These are phyloP conservation scores for Tineola bisselliella DNA, from an alignment of 2,888 invertebrate species.

Conservation along the genomic window DNA sequence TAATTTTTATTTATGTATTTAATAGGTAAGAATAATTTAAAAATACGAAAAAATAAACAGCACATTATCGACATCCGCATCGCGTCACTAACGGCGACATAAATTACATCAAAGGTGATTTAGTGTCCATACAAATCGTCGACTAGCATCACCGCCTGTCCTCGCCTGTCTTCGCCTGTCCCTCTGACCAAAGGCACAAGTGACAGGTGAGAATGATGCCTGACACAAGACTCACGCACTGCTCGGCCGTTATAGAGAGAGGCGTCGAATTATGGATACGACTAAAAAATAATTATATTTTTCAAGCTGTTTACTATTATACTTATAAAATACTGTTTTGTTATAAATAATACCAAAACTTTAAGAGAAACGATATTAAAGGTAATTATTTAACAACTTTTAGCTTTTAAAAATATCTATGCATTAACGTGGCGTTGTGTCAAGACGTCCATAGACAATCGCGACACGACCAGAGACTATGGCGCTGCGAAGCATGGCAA, in stretches of 20 bases:
- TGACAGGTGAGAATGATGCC: slow-evolving; percentile 17
- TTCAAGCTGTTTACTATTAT: too few species aligned
- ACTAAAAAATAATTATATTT: neutral
- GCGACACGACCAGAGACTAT: too few species aligned
- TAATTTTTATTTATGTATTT: too few species aligned
- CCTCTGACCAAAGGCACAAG: slow-evolving; percentile 44
- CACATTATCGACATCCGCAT: slow-evolving; percentile 20
- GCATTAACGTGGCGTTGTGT: too few species aligned
- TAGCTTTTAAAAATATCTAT: too few species aligned
- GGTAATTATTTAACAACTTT: too few species aligned
- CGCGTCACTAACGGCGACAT: slow-evolving; percentile 43
- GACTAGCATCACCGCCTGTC: slow-evolving; percentile 48
- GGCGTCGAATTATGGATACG: neutral
- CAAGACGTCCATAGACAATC: too few species aligned
- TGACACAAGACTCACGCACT: neutral
- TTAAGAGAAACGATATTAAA: too few species aligned
- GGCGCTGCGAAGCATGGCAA: too few species aligned
- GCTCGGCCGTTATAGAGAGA: neutral
- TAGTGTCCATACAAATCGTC: slow-evolving; percentile 55
- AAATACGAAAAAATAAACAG: slow-evolving; percentile 3
- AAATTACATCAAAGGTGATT: slow-evolving; percentile 65
- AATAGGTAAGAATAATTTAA: too few species aligned
- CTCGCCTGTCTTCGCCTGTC: slow-evolving; percentile 45
- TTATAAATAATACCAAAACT: too few species aligned
- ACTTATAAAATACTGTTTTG: too few species aligned